phyloP scores from a whole-genome alignment of 2,888 invertebrate species.

The Acanthosepion lycidas region DNA sequence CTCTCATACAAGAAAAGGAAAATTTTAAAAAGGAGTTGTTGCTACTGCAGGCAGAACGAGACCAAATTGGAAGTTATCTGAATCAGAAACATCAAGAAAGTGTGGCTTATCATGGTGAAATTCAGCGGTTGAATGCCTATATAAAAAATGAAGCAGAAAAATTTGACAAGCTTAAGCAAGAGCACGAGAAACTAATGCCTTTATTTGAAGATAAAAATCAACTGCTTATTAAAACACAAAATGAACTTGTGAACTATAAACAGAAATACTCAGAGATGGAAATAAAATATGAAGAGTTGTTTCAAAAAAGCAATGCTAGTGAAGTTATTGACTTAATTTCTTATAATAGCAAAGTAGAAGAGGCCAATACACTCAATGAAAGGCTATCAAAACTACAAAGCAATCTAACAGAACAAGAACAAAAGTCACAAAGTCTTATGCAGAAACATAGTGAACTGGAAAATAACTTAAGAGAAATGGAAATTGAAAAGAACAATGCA shows the following conservation, averaged over 20 bases:
- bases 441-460: constrained; percentile 62
- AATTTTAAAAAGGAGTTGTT: constrained; percentile 78
- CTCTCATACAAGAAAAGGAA: constrained; percentile 69
- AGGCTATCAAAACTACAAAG: constrained; percentile 51
- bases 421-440: constrained; percentile 59
- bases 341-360: constrained; percentile 60
- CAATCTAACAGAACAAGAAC: constrained; percentile 52
- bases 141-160: constrained; percentile 63
- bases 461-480: constrained; percentile 58
- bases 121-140: constrained; percentile 80
- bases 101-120: constrained; percentile 87
- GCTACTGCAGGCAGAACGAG: constrained; percentile 77
- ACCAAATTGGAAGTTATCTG: constrained; percentile 76
- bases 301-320: constrained; percentile 62
- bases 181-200: constrained; percentile 69
- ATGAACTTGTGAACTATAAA: constrained; percentile 72
- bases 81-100: constrained; percentile 90
- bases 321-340: constrained; percentile 60
- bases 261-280: constrained; percentile 71
- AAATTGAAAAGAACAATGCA: constrained; percentile 63
- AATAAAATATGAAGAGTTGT: constrained; percentile 68
- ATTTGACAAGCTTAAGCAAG: constrained; percentile 64
- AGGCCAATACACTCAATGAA: constrained; percentile 58
- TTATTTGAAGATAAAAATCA: constrained; percentile 75
- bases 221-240: constrained; percentile 71